Percentiles rank a stretch among this genome's conserved stretches.
Evolutionary conservation across 2,113 vertebrate genomes (phyloP).

Genomic region (Crypturellus undulatus): DNA sequence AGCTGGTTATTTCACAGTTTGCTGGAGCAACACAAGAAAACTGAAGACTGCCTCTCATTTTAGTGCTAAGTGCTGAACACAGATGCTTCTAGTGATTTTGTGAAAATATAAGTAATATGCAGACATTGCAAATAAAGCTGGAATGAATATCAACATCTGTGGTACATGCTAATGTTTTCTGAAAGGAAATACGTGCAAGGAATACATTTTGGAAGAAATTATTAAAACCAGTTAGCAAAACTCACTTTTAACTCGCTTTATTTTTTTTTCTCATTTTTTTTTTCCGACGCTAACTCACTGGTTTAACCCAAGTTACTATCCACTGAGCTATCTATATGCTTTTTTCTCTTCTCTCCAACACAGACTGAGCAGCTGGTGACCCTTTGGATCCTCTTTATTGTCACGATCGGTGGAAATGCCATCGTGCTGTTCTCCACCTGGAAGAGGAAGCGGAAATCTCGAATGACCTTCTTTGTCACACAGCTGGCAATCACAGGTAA

Average conservation of each 20-base stretch:
- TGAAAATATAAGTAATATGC: not conserved
- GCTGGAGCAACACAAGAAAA: conserved; percentile 23
- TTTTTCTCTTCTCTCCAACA: not conserved
- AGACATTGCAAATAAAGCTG: not conserved
- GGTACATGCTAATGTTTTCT: not conserved
- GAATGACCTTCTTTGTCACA: conserved; percentile 83
- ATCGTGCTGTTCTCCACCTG: conserved; percentile 76
- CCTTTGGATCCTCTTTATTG: conserved; percentile 80
- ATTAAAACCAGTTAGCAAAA: not conserved
- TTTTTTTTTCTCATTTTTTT: not conserved
- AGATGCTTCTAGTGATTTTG: not conserved
- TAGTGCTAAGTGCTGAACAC: not conserved
- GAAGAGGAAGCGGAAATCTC: conserved; percentile 79
- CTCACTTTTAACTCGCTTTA: not conserved
- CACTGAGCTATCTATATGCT: fast-evolving
- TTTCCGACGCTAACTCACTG: not conserved
- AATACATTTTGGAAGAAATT: not conserved
- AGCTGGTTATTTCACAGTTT: conserved; percentile 52
- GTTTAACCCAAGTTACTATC: not conserved
- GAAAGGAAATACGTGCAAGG: not conserved
- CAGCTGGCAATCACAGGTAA: conserved; percentile 82
- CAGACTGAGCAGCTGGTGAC: conserved; percentile 83
- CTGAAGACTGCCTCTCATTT: not conserved
- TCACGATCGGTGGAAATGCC: conserved; percentile 79
- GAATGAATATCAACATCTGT: not conserved